Evolutionary conservation across 2,888 invertebrate species (phyloP), one percentile per base, ranked within the genome.

Genomic region (Panzeria rudis): DNA sequence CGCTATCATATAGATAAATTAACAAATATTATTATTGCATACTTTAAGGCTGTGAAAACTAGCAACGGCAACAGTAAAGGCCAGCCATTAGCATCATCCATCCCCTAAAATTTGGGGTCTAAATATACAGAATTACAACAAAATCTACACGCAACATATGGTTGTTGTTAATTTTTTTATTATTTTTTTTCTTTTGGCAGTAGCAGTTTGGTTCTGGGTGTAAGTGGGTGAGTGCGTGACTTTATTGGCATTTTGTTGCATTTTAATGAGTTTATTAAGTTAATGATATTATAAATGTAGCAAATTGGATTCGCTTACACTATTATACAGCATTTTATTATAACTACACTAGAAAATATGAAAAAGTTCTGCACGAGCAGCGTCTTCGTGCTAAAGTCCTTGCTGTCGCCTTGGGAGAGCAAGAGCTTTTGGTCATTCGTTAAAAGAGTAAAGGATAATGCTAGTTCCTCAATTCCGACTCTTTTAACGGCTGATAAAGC

Each of bases 251-350:
- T 35, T 62, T 59, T 75, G 54, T 64, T 77, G 83, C 69, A 86
- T 83, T 84, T 84, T 86, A 84, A 84, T 84, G 81, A 82, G 76
- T 80, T 84, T 72, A 84, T 84, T 80, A 73, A 35, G 35, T 35
- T 80, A 85, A 86, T 86, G 59, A 85, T 80, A 73, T 77, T 73
- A 77, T 15, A 68, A 82, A 71, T 47, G 25, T 20, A 25, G 23
- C 47, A 41, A 75, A 68, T 75, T 68, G 41, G 38, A 68, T 52
- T 64, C 54, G 32, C 13, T 11, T 41, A 13, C 15, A 72, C 32
- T 38, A 38, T 44, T 25, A 13, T 20, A 15, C 20, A 20, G 52
- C 17, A 17, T 25, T 8, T 20, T 1, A 56, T 3, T 15, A 56
- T 32, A 61, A 29, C 11, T 23, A n/a, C n/a, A n/a, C n/a, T n/a